These are phyloP conservation scores for Hiodon alosoides DNA, from an alignment of 2,113 vertebrate species.

Conservation along the genomic window DNA sequence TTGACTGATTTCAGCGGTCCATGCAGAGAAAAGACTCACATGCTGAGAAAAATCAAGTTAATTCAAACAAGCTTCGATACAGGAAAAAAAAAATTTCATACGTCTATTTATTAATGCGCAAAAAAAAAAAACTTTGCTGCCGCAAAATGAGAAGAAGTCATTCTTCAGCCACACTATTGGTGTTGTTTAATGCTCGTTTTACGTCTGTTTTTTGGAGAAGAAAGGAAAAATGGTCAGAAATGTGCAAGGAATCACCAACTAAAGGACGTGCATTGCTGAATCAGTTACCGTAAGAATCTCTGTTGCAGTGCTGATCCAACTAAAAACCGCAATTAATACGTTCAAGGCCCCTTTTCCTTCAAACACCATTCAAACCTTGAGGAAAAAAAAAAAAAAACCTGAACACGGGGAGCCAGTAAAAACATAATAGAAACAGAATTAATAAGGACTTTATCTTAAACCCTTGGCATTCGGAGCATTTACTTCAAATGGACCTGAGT, in stretches of 20 bases:
- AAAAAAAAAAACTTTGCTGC: background rate
- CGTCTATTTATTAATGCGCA: background rate
- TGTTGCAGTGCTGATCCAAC: background rate
- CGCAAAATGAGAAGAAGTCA: background rate
- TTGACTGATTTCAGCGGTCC: too few relatives aligned
- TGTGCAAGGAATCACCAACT: too few relatives aligned
- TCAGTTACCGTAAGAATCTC: background rate
- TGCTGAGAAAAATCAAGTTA: too few relatives aligned
- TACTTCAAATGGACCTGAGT: conserved; percentile 4
- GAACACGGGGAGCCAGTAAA: conserved; percentile 5
- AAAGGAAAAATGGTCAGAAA: background rate
- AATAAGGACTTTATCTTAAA: conserved; percentile 8
- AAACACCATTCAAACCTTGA: background rate
- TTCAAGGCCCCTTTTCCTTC: background rate
- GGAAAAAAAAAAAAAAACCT: background rate
- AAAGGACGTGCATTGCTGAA: background rate
- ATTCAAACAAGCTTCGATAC: too few relatives aligned
- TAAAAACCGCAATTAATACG: background rate
- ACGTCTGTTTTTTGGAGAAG: background rate
- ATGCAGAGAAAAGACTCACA: too few relatives aligned
- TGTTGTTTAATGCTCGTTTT: background rate
- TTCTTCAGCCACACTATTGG: background rate
- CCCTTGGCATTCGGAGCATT: background rate
- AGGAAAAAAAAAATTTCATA: background rate
- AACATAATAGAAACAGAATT: conserved; percentile 14